These are phyloP conservation scores for Sigmodon hispidus DNA, from an alignment of 2,113 vertebrate genomes.

Conservation along the genomic window DNA sequence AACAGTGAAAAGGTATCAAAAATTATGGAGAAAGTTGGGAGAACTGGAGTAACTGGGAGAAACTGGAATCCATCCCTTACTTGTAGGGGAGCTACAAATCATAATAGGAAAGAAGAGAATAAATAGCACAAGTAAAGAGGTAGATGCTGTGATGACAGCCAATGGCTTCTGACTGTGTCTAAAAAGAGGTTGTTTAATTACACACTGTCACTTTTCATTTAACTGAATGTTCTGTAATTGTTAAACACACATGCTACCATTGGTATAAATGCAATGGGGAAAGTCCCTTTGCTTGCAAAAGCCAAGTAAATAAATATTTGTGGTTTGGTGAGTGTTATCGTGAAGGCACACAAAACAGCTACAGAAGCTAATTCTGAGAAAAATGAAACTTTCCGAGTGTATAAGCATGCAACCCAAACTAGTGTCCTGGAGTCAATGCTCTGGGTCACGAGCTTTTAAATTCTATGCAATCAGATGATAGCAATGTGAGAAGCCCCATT, in stretches of 20 bases:
- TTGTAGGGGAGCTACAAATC: neutral
- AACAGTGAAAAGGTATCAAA: neutral
- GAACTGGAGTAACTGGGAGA: neutral
- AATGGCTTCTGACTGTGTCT: neutral
- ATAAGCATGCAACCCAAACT: neutral
- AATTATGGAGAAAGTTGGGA: neutral
- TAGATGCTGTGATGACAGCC: neutral
- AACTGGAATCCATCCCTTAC: neutral
- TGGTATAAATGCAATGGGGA: neutral
- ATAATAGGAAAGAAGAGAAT: neutral
- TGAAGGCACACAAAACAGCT: neutral
- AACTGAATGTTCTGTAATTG: neutral
- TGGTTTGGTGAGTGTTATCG: neutral
- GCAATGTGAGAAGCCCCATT: constrained; percentile 49
- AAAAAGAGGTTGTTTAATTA: neutral
- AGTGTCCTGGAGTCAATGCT: neutral
- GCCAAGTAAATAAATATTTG: neutral
- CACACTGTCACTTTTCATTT: neutral
- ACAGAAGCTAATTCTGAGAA: neutral
- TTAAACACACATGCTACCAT: neutral
- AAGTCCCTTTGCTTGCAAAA: neutral
- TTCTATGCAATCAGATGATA: neutral
- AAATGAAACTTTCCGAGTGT: neutral
- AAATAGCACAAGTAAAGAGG: neutral
- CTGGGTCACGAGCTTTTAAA: neutral